phyloP scores from a whole-genome alignment of 2,888 invertebrate genomes.

The Lampropteryx suffumata region DNA sequence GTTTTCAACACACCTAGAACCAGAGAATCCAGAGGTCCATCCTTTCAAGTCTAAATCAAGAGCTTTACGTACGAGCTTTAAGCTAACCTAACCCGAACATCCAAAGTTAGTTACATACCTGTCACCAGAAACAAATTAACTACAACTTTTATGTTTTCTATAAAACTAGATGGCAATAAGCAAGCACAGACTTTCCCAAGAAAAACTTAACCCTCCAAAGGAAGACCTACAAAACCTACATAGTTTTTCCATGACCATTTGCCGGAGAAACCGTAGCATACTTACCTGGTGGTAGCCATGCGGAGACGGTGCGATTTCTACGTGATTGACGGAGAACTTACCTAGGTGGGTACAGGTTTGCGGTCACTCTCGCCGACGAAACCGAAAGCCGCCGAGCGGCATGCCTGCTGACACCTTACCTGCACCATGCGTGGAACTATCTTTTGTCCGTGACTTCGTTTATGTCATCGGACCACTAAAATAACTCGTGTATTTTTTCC shows the following conservation, averaged over 20 bases:
- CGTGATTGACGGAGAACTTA: constrained; percentile 21
- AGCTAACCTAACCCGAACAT: not conserved
- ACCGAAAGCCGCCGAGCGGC: constrained; percentile 49
- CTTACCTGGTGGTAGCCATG: constrained; percentile 9
- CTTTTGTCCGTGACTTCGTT: too few species aligned
- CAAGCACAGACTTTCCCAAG: constrained; percentile 5
- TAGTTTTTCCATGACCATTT: constrained; percentile 5
- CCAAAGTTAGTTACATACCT: constrained; percentile 11
- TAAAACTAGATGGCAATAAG: too few species aligned
- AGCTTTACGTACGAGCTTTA: too few species aligned
- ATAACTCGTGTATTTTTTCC: too few species aligned
- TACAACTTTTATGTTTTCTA: too few species aligned
- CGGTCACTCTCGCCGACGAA: constrained; percentile 51
- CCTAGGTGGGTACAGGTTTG: constrained; percentile 34
- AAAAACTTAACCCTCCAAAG: constrained; percentile 11
- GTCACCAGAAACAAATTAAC: constrained; percentile 2
- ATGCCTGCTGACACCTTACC: constrained; percentile 19
- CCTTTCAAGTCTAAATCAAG: too few species aligned
- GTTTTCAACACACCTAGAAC: too few species aligned
- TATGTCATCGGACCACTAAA: too few species aligned
- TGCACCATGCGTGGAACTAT: not conserved
- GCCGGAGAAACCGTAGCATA: constrained; percentile 17
- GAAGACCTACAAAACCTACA: constrained; percentile 12
- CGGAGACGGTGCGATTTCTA: constrained; percentile 23
- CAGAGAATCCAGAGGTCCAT: too few species aligned